phyloP scores from a whole-genome alignment of 2,797 vertebrate species.

The Notamacropus eugenii region DNA sequence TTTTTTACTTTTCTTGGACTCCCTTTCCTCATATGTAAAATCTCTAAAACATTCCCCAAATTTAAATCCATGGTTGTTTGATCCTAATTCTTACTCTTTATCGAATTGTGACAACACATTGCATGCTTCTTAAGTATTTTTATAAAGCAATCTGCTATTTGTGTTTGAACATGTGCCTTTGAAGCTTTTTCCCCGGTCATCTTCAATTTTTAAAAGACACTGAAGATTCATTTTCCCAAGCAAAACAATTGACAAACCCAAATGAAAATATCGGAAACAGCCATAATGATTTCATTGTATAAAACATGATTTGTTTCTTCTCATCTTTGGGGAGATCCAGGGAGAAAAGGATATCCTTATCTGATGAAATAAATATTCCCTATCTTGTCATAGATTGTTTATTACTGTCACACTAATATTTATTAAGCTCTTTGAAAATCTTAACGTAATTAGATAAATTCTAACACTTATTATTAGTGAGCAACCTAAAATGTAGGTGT shows the following conservation, averaged over 20 bases:
- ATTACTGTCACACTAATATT: background rate
- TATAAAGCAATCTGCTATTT: background rate
- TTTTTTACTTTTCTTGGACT: background rate
- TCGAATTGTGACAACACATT: background rate
- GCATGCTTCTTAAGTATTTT: background rate
- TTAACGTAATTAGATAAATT: background rate
- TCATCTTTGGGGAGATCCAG: background rate
- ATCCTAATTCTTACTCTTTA: background rate
- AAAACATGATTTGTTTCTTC: background rate
- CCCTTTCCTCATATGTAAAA: background rate
- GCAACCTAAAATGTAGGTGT: background rate
- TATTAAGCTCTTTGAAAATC: background rate
- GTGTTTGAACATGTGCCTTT: background rate
- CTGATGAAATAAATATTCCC: background rate
- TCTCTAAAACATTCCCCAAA: background rate
- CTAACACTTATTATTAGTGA: background rate
- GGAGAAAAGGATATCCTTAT: background rate
- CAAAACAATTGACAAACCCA: background rate
- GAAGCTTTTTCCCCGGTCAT: background rate
- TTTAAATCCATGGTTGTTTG: background rate
- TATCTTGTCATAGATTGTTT: background rate
- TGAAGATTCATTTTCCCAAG: background rate
- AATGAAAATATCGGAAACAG: background rate
- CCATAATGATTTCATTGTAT: background rate
- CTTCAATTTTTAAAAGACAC: background rate